phyloP scores from a whole-genome alignment of 2,113 vertebrate species.

The Myotis davidii region DNA sequence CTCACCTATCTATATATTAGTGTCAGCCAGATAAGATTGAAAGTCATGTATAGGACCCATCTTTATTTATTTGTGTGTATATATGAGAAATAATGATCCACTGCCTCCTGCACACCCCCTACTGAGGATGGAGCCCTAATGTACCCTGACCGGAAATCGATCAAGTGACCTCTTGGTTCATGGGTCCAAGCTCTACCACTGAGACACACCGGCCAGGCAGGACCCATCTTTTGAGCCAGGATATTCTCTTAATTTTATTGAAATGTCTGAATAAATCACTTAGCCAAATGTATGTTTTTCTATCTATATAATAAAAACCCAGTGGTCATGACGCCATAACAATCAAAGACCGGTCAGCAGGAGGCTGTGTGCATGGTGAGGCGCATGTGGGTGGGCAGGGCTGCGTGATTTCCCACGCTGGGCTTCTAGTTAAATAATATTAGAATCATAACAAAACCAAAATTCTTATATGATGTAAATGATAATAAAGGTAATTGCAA shows the following conservation, averaged over 20 bases:
- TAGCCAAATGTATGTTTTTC: neutral
- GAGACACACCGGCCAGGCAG: neutral
- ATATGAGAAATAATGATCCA: no score
- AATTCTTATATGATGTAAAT: neutral
- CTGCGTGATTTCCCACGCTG: no score
- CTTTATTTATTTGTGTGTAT: neutral
- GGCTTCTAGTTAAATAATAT: neutral
- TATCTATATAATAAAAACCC: neutral
- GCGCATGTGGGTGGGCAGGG: rapidly evolving
- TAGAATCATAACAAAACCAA: neutral
- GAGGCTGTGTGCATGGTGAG: no score
- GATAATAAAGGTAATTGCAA: neutral
- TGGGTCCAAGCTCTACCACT: no score
- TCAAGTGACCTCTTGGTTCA: no score
- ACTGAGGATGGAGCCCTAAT: no score
- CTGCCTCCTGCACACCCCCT: no score
- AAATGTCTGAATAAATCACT: neutral
- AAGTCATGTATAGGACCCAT: neutral
- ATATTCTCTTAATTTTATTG: constrained; percentile 45
- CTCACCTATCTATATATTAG: neutral
- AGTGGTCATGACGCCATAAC: no score
- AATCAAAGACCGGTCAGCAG: no score
- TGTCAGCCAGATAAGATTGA: neutral
- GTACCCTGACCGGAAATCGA: no score
- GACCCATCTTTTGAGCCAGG: neutral